Percentiles rank a stretch among this genome's conserved stretches.
These are phyloP conservation scores for Vespertilio murinus DNA, from an alignment of 2,797 vertebrate genomes.

Conservation along the genomic window DNA sequence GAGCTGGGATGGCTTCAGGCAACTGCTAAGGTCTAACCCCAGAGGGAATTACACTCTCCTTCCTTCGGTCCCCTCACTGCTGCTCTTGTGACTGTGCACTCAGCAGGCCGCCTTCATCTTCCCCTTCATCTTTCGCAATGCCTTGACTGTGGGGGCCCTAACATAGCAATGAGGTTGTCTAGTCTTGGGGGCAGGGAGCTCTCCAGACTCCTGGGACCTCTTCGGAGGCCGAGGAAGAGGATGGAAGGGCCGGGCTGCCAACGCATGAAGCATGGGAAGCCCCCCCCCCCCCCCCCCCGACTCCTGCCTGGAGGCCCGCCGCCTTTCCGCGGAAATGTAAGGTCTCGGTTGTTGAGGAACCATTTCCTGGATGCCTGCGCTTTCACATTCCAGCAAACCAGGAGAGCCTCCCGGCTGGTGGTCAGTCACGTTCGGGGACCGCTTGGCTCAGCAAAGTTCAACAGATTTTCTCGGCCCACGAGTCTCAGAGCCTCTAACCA, in stretches of 20 bases:
- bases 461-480: neutral
- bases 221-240: neutral
- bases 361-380: conserved; percentile 10
- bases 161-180: neutral
- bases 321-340: neutral
- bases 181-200: neutral
- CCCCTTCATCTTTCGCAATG: neutral
- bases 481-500: neutral
- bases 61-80: neutral
- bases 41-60: neutral
- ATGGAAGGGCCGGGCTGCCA: neutral
- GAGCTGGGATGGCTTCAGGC: neutral
- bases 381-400: neutral
- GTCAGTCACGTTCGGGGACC: neutral
- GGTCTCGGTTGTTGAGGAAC: neutral
- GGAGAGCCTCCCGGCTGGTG: neutral
- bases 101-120: neutral
- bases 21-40: neutral
- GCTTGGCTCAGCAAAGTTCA: neutral
- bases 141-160: neutral
- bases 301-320: neutral
- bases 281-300: no score
- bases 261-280: neutral
- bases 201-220: neutral
- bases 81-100: neutral